These are phyloP conservation scores for Todiramphus saurophagus DNA, from an alignment of 2,113 vertebrate species.

Conservation along the genomic window DNA sequence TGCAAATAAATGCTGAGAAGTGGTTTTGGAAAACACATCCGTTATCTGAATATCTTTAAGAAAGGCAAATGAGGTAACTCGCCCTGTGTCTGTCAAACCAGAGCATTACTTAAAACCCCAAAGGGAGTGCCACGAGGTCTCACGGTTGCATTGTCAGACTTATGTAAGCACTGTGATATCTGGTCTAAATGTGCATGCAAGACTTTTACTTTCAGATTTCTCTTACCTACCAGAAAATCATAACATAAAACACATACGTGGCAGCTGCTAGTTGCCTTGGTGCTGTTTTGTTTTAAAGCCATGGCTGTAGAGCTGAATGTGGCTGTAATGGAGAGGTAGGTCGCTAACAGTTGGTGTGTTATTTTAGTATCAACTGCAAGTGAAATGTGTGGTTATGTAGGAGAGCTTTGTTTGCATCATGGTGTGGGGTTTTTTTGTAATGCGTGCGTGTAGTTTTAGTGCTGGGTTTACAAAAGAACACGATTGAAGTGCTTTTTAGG, in stretches of 20 bases:
- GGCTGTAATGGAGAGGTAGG: neutral
- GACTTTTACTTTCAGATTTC: neutral
- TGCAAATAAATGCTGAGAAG: neutral
- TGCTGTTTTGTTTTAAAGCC: neutral
- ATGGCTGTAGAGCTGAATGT: neutral
- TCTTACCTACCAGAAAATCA: neutral
- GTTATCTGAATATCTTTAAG: neutral
- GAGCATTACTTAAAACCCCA: neutral
- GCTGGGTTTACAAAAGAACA: neutral
- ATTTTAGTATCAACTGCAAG: neutral
- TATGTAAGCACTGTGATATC: neutral
- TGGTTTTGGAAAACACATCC: neutral
- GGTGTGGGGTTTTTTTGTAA: neutral
- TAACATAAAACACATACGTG: neutral
- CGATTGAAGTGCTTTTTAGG: neutral
- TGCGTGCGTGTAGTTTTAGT: neutral
- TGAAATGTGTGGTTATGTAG: neutral
- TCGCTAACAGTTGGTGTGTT: neutral
- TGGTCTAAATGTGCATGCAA: neutral
- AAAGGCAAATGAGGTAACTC: neutral
- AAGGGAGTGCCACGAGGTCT: neutral
- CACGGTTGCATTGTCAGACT: neutral
- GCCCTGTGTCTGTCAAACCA: neutral
- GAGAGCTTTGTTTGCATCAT: neutral
- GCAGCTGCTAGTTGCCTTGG: neutral